Evolutionary conservation across 2,797 vertebrate species (phyloP).

Genomic region (Geotria australis): DNA sequence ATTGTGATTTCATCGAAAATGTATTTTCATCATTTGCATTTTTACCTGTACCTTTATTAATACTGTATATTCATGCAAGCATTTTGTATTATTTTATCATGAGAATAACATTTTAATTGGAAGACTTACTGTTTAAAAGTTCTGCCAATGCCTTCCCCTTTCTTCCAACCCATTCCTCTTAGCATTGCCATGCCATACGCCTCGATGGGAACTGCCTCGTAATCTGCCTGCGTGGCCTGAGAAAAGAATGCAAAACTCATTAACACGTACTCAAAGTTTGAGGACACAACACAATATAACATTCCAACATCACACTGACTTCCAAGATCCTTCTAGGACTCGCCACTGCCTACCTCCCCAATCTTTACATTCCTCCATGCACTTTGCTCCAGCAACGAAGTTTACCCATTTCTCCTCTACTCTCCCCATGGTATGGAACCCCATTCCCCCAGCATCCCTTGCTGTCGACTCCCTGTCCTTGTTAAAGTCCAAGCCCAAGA

Average conservation of each 20-base stretch:
- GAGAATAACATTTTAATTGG: too few relatives aligned
- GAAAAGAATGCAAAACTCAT: neutral
- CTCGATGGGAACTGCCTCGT: slow-evolving; percentile 36
- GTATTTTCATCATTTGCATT: too few relatives aligned
- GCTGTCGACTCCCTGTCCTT: too few relatives aligned
- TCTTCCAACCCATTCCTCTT: slow-evolving; percentile 63
- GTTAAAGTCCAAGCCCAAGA: too few relatives aligned
- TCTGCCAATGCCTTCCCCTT: slow-evolving; percentile 35
- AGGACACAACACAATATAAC: neutral
- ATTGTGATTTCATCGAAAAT: too few relatives aligned
- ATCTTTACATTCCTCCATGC: neutral
- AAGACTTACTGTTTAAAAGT: slow-evolving; percentile 48
- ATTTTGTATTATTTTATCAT: too few relatives aligned
- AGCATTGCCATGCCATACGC: slow-evolving; percentile 55
- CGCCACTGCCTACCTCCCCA: slow-evolving; percentile 9
- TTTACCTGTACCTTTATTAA: too few relatives aligned
- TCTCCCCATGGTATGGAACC: too few relatives aligned
- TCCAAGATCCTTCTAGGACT: neutral
- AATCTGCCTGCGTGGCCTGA: slow-evolving; percentile 39
- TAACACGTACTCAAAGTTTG: neutral
- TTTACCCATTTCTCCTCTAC: too few relatives aligned
- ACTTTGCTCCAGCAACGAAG: too few relatives aligned
- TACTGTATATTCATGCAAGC: too few relatives aligned
- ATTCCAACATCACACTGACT: neutral
- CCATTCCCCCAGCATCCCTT: too few relatives aligned